Conservation (phyloP, 2,113 vertebrate genomes). For the Dolichotis patagonum region DNA sequence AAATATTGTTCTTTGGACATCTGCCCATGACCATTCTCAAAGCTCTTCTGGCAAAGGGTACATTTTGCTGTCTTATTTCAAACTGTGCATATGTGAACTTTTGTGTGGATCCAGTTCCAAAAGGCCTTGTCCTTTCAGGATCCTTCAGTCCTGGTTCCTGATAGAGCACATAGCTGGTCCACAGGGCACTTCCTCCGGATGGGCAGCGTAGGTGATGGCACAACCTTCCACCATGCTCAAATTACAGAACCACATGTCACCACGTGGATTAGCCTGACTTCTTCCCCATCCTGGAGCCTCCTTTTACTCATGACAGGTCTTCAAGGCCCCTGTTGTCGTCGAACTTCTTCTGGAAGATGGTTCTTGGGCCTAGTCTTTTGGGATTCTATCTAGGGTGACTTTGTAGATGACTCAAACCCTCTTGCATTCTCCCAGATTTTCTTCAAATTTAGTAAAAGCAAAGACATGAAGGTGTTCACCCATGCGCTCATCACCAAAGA, state of each 20-base stretch:
- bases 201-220: constrained; percentile 93
- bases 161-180: constrained; percentile 97
- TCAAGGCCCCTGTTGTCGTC: constrained; percentile 97
- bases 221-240: constrained; percentile 96
- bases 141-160: constrained; percentile 98
- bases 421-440: constrained; percentile 98
- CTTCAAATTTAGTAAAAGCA: constrained; percentile 97
- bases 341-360: constrained; percentile 98
- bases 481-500: constrained; percentile 96
- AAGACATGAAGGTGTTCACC: constrained; percentile 95
- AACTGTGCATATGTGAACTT: constrained; percentile 98
- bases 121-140: constrained; percentile 94
- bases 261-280: constrained; percentile 98
- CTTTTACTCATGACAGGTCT: constrained; percentile 98
- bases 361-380: constrained; percentile 96
- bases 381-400: constrained; percentile 95
- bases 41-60: constrained; percentile 92
- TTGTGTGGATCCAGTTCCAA: constrained; percentile 97
- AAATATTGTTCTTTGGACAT: constrained; percentile 96
- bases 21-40: constrained; percentile 96
- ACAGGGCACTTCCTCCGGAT: constrained; percentile 96
- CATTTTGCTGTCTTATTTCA: constrained; percentile 98
- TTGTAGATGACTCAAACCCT: constrained; percentile 97
- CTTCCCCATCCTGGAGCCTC: constrained; percentile 97
- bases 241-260: constrained; percentile 97